phyloP scores from a whole-genome alignment of 2,113 vertebrate species.

The Myiagra hebetior region DNA sequence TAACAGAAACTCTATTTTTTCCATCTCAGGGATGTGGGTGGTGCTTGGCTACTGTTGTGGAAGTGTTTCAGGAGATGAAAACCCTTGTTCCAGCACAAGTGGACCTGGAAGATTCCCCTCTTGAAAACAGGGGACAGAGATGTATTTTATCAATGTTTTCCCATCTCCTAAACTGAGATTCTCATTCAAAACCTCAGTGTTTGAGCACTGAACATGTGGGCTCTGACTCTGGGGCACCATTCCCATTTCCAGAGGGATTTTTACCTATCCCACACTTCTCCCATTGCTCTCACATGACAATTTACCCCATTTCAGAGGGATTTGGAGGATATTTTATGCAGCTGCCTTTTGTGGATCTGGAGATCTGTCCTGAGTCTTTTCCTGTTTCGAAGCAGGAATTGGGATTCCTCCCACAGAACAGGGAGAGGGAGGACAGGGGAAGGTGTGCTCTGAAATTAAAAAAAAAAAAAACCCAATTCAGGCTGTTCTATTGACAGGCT shows the following conservation, averaged over 20 bases:
- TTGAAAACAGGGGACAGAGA: neutral
- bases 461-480: rapidly evolving
- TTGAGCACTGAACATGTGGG: rapidly evolving
- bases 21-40: rapidly evolving
- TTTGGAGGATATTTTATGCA: neutral
- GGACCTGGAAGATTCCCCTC: neutral
- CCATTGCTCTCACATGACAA: neutral
- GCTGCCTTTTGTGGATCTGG: neutral
- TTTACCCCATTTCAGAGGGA: rapidly evolving
- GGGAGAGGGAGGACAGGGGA: neutral
- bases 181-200: no score
- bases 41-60: neutral
- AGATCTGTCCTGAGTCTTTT: neutral
- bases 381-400: neutral
- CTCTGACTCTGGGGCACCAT: neutral
- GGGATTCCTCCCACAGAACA: neutral
- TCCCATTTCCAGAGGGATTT: neutral
- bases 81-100: neutral
- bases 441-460: neutral
- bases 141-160: neutral
- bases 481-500: rapidly evolving
- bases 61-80: neutral
- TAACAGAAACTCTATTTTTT: neutral
- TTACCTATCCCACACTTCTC: rapidly evolving
- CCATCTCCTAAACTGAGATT: neutral